Evolutionary conservation across 2,113 vertebrate genomes (phyloP), one percentile per base, ranked within the genome.

Genomic region (Pandion haliaetus): DNA sequence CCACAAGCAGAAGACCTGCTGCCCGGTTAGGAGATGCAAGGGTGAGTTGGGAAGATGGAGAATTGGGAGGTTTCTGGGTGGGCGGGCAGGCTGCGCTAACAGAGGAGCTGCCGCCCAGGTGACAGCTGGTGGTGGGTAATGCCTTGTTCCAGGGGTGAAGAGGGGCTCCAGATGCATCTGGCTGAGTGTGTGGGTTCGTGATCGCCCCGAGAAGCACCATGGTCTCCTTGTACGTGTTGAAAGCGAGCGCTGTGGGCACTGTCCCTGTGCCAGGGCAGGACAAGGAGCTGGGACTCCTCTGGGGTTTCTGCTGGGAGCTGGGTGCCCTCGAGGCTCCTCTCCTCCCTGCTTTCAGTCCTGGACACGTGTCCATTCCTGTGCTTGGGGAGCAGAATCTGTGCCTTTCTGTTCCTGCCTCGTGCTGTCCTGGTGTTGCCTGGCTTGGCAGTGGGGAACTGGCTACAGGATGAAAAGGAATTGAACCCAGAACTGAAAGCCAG

Each of bases 251-350:
- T 70, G 49, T 1, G 14, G 57, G 55, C n/a, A 42, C n/a, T 5
- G 2, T 71, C 49, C 49, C 42, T 0, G 1, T 0, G 7, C 57
- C 1, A 3, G 23, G 25, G 42, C 12, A 70, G 63, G 55, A 57
- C 0, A 9, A 45, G 63, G n/a, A 62, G 16, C 65, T 5, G 42
- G 40, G 40, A 36, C 25, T 47, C 14, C 61, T 67, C 34, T 7
- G 2, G 1, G 4, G 32, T 45, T 57, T 77, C n/a, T 78, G 26
- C n/a, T 2, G 2, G 32, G 36, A 80, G 45, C 14, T 87, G 4
- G 3, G 36, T 61, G 23, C 29, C 31, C 20, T 10, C 3, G 4
- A 14, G n/a, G 70, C 34, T 84, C 38, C 59, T 73, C 36, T 84
- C 8, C n/a, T 74, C 28, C 28, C 57, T 50, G 40, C 78, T 74